Percentiles rank a stretch among this genome's conserved stretches.
Evolutionary conservation across 1,140 invertebrate genomes (phyloP).

Genomic region (Drosophila setifemur): DNA sequence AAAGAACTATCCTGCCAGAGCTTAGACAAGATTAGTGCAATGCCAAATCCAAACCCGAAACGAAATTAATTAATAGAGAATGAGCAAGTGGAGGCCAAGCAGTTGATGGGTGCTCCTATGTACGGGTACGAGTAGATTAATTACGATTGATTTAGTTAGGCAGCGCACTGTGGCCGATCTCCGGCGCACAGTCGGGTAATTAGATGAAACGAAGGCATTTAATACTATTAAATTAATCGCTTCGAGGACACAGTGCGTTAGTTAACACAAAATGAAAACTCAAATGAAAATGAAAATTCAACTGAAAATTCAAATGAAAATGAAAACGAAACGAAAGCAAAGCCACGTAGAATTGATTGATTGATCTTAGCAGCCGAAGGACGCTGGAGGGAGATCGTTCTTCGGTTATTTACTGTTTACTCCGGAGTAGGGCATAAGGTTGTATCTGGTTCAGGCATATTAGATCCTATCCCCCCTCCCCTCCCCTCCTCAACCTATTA

Average conservation of each 20-base stretch:
- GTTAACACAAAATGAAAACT: slow-evolving; percentile 10
- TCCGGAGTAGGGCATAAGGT: slow-evolving; percentile 2
- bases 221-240: not conserved
- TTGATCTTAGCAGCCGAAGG: slow-evolving; percentile 11
- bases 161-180: slow-evolving; percentile 25
- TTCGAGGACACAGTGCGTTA: slow-evolving; percentile 32
- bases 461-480: not conserved
- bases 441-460: not conserved
- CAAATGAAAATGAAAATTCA: no score
- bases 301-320: no score
- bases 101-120: not conserved
- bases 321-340: slow-evolving; percentile 18
- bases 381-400: not conserved
- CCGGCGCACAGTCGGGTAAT: not conserved
- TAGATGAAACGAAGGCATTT: not conserved
- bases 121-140: slow-evolving; percentile 10
- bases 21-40: no score
- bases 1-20: not conserved
- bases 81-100: no score
- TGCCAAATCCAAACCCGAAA: not conserved
- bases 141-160: slow-evolving; percentile 37
- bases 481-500: not conserved
- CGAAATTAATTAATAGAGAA: no score
- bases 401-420: not conserved
- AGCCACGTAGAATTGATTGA: slow-evolving; percentile 39